Base-by-base conservation (phyloP, 2,113 vertebrate genomes). In the Lycocorax pyrrhopterus region DNA sequence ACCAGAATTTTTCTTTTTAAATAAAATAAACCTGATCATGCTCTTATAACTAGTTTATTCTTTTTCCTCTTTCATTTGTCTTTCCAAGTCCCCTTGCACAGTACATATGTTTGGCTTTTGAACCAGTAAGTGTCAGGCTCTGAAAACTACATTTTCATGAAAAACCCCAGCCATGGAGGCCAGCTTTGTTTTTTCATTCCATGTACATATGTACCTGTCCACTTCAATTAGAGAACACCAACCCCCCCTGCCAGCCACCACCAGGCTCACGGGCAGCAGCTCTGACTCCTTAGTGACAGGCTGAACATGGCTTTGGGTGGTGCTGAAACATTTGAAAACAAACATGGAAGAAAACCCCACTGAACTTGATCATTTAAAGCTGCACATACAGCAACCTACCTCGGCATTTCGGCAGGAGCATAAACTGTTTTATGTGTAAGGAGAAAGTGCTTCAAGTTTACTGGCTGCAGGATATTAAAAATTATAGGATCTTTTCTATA, bases 381-480 rank as follows among this genome's bases (percentile, higher is more conserved):
- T 92, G 80, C 76, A 53, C 9, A 0, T 32, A 18, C 2, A 84
- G 64, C 66, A 37, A 6, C 72, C 55, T 33, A 13, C 86, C 66
- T 59, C 1, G 0, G 47, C 10, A 0, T 69, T 73, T 51, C 3
- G 59, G 78, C 67, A 44, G 75, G 78, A 66, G 25, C 30, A 86
- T 51, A 8, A 74, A 67, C 35, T 87, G 29, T 68, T 69, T 5
- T 64, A 67, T 0, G 0, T 3, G 14, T 71, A 30, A 92, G 64
- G 76, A 80, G 79, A 86, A 93, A 90, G 88, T 37, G 7, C 85
- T 96, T 96, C 92, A 95, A 84, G 87, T 93, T 95, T 69, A 62
- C 87, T 93, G 63, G 71, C 58, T 94, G 82, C 60, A 43, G 59
- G 52, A 39, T 59, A 71, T 44, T 58, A 47, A 84, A 62, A 69